Evolutionary conservation across 2,888 invertebrate species (phyloP), one percentile per base, ranked within the genome.

Genomic region (Clepsis dumicolana): DNA sequence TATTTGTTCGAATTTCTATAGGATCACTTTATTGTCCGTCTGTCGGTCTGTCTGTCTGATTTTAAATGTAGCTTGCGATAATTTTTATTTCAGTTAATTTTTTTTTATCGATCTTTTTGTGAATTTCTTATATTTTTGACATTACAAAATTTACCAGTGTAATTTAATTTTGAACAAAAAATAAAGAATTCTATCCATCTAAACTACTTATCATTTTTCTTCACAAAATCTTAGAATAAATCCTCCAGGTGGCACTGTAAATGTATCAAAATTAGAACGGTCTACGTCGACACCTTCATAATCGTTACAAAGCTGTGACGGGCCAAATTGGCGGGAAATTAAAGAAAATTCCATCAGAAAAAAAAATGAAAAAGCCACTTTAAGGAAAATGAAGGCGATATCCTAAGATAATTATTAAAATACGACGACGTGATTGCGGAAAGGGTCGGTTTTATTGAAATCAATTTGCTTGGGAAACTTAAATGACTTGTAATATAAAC

Each of bases 271-370:
- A 54, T 61, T 54, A 61, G 35, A 66, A 66, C 54, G 35, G 66
- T 61, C 66, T 35, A 66, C 54, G 61, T 48, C 61, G 57, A 68
- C 35, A 54, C 62, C 53, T 53, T 69, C 69, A 69, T 72, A 72
- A 69, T 70, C 72, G 59, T 71, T 72, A 71, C 62, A 65, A 62
- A 60, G 64, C 66, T 54, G 65, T 68, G 69, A 71, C 48, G 66
- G 62, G 24, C 27, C 16, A 65, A 71, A 72, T 72, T 71, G 65
- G 61, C 54, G 59, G 54, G 64, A 63, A 71, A 72, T 70, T 68
- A 66, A 67, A 72, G 66, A 70, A 66, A 59, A 60, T 68, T 38
- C 50, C 32, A 41, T 32, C 21, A 29, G 54, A 14, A 65, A 60
- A 65, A 60, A 64, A 62, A 62, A 53, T 54, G 44, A 27, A 66